Conservation (phyloP, 2,797 vertebrate species). For the Cirrhinus molitorella region DNA sequence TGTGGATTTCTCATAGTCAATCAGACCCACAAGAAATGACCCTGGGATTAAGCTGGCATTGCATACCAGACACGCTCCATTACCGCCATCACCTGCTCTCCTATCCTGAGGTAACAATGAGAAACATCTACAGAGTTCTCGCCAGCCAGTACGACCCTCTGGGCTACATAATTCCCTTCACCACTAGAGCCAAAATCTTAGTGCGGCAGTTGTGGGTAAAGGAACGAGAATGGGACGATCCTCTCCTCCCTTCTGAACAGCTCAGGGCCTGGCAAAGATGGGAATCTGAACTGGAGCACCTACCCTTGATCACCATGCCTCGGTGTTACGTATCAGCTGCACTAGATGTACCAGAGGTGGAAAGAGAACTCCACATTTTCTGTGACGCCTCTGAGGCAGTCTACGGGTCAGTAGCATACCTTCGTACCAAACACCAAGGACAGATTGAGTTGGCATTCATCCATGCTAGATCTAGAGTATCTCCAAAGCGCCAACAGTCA, state of each 20-base stretch:
- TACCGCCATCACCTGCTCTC: neutral
- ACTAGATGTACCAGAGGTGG: neutral
- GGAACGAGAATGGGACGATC: neutral
- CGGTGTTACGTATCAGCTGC: neutral
- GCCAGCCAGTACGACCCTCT: constrained; percentile 27
- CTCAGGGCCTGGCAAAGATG: neutral
- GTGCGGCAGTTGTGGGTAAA: neutral
- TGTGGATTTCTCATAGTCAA: neutral
- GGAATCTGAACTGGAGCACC: neutral
- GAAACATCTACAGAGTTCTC: constrained; percentile 6
- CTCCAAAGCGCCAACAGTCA: constrained; percentile 21
- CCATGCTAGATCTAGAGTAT: constrained; percentile 11
- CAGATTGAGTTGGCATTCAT: neutral
- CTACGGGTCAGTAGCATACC: neutral
- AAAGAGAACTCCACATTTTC: neutral
- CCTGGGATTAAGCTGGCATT: constrained; percentile 4
- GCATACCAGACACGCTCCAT: constrained; percentile 5
- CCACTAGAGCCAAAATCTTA: constrained; percentile 28
- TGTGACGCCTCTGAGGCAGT: neutral
- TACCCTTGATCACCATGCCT: neutral
- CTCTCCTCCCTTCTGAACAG: neutral
- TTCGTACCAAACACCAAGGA: neutral
- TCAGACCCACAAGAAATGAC: neutral
- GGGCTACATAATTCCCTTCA: constrained; percentile 18
- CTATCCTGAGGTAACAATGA: constrained; percentile 1